Evolutionary conservation across 2,113 vertebrate genomes (phyloP).

Genomic region (Leptobrachium ailaonicum): DNA sequence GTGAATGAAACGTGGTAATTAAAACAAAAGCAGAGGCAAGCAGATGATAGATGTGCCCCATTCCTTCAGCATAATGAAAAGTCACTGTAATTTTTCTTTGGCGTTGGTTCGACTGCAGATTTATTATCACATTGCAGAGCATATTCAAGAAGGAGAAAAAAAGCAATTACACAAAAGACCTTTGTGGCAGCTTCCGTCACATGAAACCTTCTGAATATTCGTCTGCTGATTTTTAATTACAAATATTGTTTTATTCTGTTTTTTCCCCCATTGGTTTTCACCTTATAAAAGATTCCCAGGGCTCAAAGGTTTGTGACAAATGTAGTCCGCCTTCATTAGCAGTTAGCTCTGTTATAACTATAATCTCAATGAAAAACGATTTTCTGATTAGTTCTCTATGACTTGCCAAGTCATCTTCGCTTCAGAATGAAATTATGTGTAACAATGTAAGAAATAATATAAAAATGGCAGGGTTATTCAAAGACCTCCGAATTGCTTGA

Average conservation of each 20-base stretch:
- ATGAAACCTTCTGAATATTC: constrained; percentile 59
- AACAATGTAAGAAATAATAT: too few relatives aligned
- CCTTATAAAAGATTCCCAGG: constrained; percentile 45
- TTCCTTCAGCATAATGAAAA: constrained; percentile 48
- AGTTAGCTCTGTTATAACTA: constrained; percentile 10
- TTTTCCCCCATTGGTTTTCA: constrained; percentile 36
- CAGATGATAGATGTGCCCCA: constrained; percentile 59
- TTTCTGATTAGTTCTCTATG: too few relatives aligned
- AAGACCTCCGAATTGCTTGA: too few relatives aligned
- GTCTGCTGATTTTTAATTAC: constrained; percentile 49
- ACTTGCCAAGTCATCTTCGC: too few relatives aligned
- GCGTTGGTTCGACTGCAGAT: constrained; percentile 55
- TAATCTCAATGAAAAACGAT: too few relatives aligned
- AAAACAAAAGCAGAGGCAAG: constrained; percentile 61
- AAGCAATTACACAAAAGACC: constrained; percentile 55
- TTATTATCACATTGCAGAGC: constrained; percentile 60
- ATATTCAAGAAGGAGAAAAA: constrained; percentile 48
- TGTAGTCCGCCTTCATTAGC: constrained; percentile 8
- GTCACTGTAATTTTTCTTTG: constrained; percentile 52
- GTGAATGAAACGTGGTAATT: constrained; percentile 63
- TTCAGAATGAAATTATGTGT: too few relatives aligned
- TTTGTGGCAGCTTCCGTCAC: constrained; percentile 59
- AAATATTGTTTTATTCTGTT: constrained; percentile 54
- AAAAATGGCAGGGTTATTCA: too few relatives aligned
- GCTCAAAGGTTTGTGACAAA: constrained; percentile 40